Conservation (phyloP, 2,113 vertebrate species). For the Hiodon tergisus region DNA sequence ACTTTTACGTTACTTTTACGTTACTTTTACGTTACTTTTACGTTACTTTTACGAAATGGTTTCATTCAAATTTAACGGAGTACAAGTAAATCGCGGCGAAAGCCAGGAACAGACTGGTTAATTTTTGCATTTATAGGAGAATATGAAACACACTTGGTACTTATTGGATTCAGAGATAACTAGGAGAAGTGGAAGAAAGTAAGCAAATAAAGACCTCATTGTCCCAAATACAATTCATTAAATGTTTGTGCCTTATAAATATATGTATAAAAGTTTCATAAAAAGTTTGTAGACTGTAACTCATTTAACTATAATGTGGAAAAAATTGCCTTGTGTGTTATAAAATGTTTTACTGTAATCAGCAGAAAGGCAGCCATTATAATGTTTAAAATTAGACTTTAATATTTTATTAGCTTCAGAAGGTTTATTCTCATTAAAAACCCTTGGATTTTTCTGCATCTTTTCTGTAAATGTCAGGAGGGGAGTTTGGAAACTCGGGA, state of each 20-base stretch:
- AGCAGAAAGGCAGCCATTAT: conserved; percentile 77
- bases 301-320: conserved; percentile 67
- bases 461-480: conserved; percentile 74
- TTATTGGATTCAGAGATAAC: conserved; percentile 14
- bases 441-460: conserved; percentile 71
- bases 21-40: too few relatives aligned
- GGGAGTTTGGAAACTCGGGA: conserved; percentile 52
- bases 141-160: conserved; percentile 24
- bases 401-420: conserved; percentile 82
- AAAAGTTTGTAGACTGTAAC: conserved; percentile 79
- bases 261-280: conserved; percentile 58
- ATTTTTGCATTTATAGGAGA: too few relatives aligned
- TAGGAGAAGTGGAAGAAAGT: conserved; percentile 13
- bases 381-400: conserved; percentile 89
- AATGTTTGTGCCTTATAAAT: conserved; percentile 39
- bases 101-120: too few relatives aligned
- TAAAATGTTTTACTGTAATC: conserved; percentile 76
- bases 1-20: too few relatives aligned
- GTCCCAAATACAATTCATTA: conserved; percentile 38
- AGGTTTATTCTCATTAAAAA: conserved; percentile 83
- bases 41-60: too few relatives aligned
- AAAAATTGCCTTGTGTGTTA: conserved; percentile 59
- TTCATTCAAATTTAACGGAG: too few relatives aligned
- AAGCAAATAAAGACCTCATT: conserved; percentile 32
- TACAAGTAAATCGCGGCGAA: too few relatives aligned